phyloP scores from a whole-genome alignment of 2,113 vertebrate species.

The Strix aluco region DNA sequence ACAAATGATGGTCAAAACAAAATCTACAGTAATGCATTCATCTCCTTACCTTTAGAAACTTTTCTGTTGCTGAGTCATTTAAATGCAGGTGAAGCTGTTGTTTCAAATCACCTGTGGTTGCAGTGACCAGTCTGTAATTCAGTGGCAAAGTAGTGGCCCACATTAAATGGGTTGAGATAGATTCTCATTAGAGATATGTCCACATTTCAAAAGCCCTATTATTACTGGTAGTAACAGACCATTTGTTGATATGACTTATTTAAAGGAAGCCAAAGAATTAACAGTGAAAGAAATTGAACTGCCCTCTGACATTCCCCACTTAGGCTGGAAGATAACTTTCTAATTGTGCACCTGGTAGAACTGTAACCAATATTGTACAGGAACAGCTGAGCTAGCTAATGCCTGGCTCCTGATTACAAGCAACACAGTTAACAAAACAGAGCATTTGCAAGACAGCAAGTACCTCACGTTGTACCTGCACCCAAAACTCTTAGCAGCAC shows the following conservation, averaged over 20 bases:
- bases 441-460: background rate
- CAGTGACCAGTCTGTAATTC: background rate
- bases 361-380: background rate
- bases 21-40: background rate
- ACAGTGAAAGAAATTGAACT: background rate
- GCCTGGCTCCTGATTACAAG: background rate
- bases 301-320: background rate
- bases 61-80: background rate
- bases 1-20: background rate
- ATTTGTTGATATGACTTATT: background rate
- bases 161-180: background rate
- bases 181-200: background rate
- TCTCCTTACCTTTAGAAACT: background rate
- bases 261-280: background rate
- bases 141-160: background rate
- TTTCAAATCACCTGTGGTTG: background rate
- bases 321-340: background rate
- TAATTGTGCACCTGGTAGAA: background rate
- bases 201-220: background rate
- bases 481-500: background rate
- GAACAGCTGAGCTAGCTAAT: background rate
- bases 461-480: background rate
- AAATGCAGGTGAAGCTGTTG: background rate
- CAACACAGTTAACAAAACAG: background rate
- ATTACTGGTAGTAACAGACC: background rate